These are phyloP conservation scores for Diplodus puntazzo DNA, from an alignment of 2,797 vertebrate species.

Conservation along the genomic window DNA sequence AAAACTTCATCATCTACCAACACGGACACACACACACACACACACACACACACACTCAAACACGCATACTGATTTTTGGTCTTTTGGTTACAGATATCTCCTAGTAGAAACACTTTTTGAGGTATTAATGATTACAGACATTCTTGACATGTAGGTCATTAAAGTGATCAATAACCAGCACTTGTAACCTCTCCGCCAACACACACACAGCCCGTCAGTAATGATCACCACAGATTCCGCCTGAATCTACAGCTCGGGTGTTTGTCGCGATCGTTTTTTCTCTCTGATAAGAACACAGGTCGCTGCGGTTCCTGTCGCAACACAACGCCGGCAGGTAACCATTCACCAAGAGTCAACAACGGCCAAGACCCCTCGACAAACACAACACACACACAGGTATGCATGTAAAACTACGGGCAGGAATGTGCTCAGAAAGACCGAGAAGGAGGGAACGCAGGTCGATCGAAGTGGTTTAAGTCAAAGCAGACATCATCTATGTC, in stretches of 20 bases:
- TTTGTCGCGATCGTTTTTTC: conserved; percentile 49
- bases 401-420: conserved; percentile 32
- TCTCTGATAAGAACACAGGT: conserved; percentile 54
- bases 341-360: conserved; percentile 79
- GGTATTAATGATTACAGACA: conserved; percentile 59
- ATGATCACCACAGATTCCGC: conserved; percentile 46
- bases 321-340: conserved; percentile 64
- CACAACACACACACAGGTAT: conserved; percentile 51
- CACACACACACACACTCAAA: neutral
- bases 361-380: conserved; percentile 54
- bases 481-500: neutral
- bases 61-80: neutral
- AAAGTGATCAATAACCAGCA: conserved; percentile 64
- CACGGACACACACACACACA: neutral
- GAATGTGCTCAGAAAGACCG: conserved; percentile 48
- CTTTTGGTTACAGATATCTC: neutral
- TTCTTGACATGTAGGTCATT: conserved; percentile 56
- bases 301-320: conserved; percentile 55
- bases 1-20: conserved; percentile 48
- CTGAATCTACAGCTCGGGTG: conserved; percentile 23
- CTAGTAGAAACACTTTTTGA: conserved; percentile 9
- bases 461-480: neutral
- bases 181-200: conserved; percentile 22
- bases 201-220: conserved; percentile 24
- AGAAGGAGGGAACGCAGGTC: neutral